These are phyloP conservation scores for Lepeophtheirus salmonis DNA, from an alignment of 1,140 invertebrate species.

Conservation along the genomic window DNA sequence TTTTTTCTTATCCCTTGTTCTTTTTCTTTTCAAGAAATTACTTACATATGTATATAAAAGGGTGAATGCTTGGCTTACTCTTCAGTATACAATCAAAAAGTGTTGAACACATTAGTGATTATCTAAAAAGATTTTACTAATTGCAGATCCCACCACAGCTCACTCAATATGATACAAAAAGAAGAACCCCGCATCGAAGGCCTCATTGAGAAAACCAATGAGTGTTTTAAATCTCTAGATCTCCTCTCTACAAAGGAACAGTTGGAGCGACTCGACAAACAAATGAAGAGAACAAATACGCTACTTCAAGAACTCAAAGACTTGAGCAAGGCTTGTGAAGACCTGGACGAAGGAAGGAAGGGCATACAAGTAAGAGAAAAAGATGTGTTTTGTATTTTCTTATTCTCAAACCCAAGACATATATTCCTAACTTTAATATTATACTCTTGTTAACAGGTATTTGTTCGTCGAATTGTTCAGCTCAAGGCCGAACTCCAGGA, in stretches of 20 bases:
- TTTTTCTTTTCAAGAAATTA: too few species aligned
- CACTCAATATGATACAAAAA: too few species aligned
- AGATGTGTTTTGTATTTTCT: background rate
- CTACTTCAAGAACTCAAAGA: background rate
- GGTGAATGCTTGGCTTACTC: too few species aligned
- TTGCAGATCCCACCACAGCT: too few species aligned
- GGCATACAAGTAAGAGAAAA: background rate
- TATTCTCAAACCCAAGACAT: background rate
- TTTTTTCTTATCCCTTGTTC: too few species aligned
- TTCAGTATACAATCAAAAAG: too few species aligned
- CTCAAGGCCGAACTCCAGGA: constrained; percentile 8
- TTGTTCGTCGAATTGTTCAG: constrained; percentile 3
- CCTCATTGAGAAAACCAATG: background rate
- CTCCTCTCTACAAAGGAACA: background rate
- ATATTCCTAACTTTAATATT: background rate
- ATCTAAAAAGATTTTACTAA: too few species aligned
- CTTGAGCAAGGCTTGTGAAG: background rate
- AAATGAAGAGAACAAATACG: background rate
- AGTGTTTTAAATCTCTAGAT: background rate
- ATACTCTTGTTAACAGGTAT: constrained; percentile 1
- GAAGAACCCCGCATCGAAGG: too few species aligned
- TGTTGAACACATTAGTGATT: too few species aligned
- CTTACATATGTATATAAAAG: too few species aligned
- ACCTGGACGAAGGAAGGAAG: background rate
- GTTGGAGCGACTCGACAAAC: background rate